A percentile compares a stretch with the other conserved stretches of the same genome.
phyloP scores from a whole-genome alignment of 1,140 invertebrate species.

The Pogonomyrmex barbatus region DNA sequence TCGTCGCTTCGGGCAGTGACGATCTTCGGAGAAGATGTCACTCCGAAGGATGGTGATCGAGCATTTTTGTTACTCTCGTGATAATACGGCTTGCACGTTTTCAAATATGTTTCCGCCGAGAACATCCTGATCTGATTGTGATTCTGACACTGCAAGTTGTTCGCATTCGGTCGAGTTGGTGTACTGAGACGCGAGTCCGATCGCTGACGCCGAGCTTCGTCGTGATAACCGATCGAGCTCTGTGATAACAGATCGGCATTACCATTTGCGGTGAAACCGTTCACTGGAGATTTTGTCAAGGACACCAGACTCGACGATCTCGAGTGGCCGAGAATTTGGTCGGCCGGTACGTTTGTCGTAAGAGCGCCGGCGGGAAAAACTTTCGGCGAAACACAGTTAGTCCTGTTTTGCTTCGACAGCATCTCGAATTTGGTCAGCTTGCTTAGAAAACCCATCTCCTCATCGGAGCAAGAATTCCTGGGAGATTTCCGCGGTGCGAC shows the following conservation, averaged over 20 bases:
- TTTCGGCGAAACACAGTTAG: conserved; percentile 89
- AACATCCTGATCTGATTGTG: conserved; percentile 81
- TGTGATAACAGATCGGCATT: conserved; percentile 74
- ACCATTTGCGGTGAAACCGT: conserved; percentile 58
- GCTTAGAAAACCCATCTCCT: conserved; percentile 85
- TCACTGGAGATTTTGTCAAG: conserved; percentile 72
- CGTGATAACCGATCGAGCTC: conserved; percentile 78
- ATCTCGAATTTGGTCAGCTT: conserved; percentile 85
- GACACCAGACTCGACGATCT: conserved; percentile 82
- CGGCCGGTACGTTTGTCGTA: conserved; percentile 92
- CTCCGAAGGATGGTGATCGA: conserved; percentile 21
- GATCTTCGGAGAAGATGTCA: conserved; percentile 58
- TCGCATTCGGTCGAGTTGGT: conserved; percentile 73
- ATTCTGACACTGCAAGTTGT: conserved; percentile 71
- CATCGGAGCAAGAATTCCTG: conserved; percentile 84
- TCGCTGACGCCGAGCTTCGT: conserved; percentile 67
- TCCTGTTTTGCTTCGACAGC: conserved; percentile 81
- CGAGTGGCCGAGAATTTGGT: conserved; percentile 89
- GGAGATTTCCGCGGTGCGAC: conserved; percentile 86
- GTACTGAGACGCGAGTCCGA: conserved; percentile 46
- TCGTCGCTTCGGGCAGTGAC: conserved; percentile 63
- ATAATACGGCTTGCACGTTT: conserved; percentile 76
- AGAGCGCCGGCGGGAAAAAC: conserved; percentile 91
- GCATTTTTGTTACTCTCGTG: conserved; percentile 73
- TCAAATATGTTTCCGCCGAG: conserved; percentile 77